phyloP scores from a whole-genome alignment of 2,888 invertebrate genomes.

The Bombylius discolor region DNA sequence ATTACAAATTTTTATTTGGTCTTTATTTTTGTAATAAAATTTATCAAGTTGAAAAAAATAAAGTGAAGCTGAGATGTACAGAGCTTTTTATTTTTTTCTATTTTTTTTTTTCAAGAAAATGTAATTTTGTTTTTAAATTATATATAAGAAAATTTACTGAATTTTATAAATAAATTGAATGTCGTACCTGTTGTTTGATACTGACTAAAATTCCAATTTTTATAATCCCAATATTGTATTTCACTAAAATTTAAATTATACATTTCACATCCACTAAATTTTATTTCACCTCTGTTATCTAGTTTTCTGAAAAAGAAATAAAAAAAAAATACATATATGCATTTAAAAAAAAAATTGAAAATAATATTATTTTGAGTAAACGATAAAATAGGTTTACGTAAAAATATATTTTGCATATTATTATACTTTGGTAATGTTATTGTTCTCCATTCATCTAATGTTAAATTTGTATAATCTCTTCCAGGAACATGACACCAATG shows the following conservation, averaged over 20 bases:
- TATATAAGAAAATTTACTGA: conserved; percentile 4
- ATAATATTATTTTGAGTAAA: too few species aligned
- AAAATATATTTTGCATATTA: not conserved
- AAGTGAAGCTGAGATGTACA: too few species aligned
- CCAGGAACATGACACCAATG: conserved; percentile 47
- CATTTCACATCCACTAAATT: conserved; percentile 38
- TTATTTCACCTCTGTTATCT: conserved; percentile 31
- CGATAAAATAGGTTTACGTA: not conserved
- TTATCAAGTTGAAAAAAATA: too few species aligned
- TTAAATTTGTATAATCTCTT: conserved; percentile 36
- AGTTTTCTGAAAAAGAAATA: conserved; percentile 21
- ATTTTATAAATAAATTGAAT: conserved; percentile 12
- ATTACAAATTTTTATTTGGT: not conserved
- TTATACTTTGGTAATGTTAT: conserved; percentile 41
- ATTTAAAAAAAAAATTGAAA: too few species aligned
- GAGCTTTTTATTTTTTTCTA: too few species aligned
- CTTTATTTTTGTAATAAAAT: too few species aligned
- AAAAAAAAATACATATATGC: not conserved
- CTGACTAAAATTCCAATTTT: conserved; percentile 10
- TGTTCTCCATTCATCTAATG: conserved; percentile 39
- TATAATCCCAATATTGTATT: conserved; percentile 9
- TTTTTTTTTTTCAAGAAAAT: too few species aligned
- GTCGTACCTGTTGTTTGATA: conserved; percentile 1
- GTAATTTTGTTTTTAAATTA: too few species aligned
- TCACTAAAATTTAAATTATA: conserved; percentile 32